Evolutionary conservation across 2,888 invertebrate genomes (phyloP), one percentile per base, ranked within the genome.

Genomic region (Campoplex capitator): DNA sequence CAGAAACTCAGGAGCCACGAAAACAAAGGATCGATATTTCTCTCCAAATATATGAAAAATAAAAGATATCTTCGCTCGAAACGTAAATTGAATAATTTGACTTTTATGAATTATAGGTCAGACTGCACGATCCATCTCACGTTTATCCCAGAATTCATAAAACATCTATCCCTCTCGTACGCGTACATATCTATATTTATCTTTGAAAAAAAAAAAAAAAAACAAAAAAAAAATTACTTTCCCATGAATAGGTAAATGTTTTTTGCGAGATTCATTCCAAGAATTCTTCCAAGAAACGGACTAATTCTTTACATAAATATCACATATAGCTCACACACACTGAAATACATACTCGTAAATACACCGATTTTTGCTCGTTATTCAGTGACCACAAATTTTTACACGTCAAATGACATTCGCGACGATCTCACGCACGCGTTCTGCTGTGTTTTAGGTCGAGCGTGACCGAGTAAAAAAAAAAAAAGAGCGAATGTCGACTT

Each of bases 361-460:
- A 23, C 67, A 18, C 18, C 13, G 54, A 56, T 67, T 68, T 67
- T 73, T 18, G n/a, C 35, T 73, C 58, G 45, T 79, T 79, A 54
- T 75, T 68, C 83, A 48, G 74, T 73, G 68, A 85, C 74, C 78
- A 68, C 58, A 71, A 83, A 75, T 65, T 75, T 76, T 71, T 56
- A 83, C 83, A 58, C 83, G 86, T 62, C 45, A 74, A 75, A 54
- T 54, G 68, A 42, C 77, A 81, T 68, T 67, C 71, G 45, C n/a
- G 11, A 58, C 56, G 67, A 77, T 78, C 18, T 78, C 71, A 74
- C 80, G 32, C 62, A 28, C 76, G 76, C 67, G 81, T 62, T 85
- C 62, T 51, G 35, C 54, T 58, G 79, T 76, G 45, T 83, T 80
- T 86, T 83, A 79, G 83, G 76, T 80, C 38, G 73, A 87, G 73